Conservation (phyloP, 1,140 invertebrate genomes). For the Polypedilum pembai region DNA sequence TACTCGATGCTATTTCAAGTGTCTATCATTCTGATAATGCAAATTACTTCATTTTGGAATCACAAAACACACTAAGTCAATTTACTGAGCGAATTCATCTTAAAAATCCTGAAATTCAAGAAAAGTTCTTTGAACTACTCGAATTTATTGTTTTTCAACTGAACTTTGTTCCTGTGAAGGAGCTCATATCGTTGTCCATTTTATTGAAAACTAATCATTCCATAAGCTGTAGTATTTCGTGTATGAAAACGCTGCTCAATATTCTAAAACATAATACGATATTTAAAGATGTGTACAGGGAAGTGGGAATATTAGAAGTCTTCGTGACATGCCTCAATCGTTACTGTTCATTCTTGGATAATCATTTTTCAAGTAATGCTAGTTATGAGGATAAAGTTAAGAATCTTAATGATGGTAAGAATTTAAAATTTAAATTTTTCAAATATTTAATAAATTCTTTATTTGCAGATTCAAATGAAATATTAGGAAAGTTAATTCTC, state of each 20-base stretch:
- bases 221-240: constrained; percentile 72
- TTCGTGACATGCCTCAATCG: constrained; percentile 88
- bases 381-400: constrained; percentile 29
- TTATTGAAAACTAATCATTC: constrained; percentile 79
- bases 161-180: constrained; percentile 98
- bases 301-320: constrained; percentile 95
- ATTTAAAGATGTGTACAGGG: constrained; percentile 96
- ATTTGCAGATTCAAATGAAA: constrained; percentile 56
- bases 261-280: constrained; percentile 83
- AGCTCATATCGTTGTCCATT: constrained; percentile 91
- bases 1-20: constrained; percentile 91
- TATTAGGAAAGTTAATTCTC: constrained; percentile 75
- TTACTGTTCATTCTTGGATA: constrained; percentile 70
- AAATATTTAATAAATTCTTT: background rate
- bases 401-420: constrained; percentile 37
- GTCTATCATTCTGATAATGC: constrained; percentile 96
- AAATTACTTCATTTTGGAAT: constrained; percentile 98
- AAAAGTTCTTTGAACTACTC: constrained; percentile 91
- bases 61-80: constrained; percentile 88
- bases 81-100: constrained; percentile 92
- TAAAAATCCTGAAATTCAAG: constrained; percentile 86
- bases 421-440: background rate
- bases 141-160: constrained; percentile 96
- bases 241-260: constrained; percentile 80
- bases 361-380: constrained; percentile 44